Evolutionary conservation across 2,113 vertebrate species (phyloP).

Genomic region (Hipposideros armiger): DNA sequence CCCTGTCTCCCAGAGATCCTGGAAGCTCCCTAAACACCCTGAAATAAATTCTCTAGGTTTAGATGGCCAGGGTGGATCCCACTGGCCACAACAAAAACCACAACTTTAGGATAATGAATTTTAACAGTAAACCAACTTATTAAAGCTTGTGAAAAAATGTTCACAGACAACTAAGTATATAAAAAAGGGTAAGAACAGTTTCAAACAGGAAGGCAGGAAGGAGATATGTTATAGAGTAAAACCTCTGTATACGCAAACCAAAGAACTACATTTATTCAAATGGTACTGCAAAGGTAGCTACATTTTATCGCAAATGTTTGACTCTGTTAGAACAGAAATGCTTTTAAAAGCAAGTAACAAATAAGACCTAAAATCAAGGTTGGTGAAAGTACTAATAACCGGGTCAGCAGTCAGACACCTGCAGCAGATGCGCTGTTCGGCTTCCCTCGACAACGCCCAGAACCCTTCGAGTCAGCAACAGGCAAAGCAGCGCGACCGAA

Average conservation of each 20-base stretch:
- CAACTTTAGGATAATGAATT: not conserved
- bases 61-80: not conserved
- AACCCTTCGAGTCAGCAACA: not conserved
- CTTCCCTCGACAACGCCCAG: not conserved
- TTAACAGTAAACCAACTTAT: slow-evolving; percentile 4
- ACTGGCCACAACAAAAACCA: not conserved
- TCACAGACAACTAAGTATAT: not conserved
- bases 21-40: not conserved
- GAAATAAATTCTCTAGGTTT: not conserved
- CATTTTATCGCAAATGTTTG: not conserved
- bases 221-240: not conserved
- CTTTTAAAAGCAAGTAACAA: slow-evolving; percentile 41
- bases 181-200: not conserved
- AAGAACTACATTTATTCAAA: slow-evolving; percentile 32
- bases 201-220: not conserved
- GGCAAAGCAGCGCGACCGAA: not conserved
- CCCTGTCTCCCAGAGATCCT: not conserved
- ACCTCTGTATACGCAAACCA: not conserved
- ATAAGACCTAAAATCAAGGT: slow-evolving; percentile 11
- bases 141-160: slow-evolving; percentile 28
- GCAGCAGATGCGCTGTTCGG: not conserved
- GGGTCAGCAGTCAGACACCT: not conserved
- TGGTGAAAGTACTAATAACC: not conserved
- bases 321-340: not conserved
- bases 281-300: not conserved